These are phyloP conservation scores for Grallaria varia DNA, from an alignment of 2,113 vertebrate species.

Conservation along the genomic window DNA sequence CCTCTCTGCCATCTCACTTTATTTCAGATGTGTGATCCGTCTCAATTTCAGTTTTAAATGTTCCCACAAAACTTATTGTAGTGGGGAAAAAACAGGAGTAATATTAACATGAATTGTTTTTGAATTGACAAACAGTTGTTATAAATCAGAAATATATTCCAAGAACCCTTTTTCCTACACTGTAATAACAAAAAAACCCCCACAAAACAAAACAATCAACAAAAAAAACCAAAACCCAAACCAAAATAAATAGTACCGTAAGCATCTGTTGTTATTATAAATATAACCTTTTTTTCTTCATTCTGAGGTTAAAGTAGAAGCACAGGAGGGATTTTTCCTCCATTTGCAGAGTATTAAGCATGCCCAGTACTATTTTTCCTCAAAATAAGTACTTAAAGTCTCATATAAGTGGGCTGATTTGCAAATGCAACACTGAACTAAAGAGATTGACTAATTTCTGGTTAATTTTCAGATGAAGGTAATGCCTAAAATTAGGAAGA, in stretches of 20 bases:
- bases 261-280: not conserved
- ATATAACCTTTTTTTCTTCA: not conserved
- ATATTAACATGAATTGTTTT: not conserved
- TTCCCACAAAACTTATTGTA: not conserved
- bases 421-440: not conserved
- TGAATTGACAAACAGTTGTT: not conserved
- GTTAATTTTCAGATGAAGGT: not conserved
- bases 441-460: not conserved
- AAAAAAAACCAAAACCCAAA: not conserved
- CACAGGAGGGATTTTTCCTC: rapidly evolving
- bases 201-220: not conserved
- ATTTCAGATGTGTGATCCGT: not conserved
- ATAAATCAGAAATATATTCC: not conserved
- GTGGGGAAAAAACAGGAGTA: not conserved
- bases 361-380: not conserved
- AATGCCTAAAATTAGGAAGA: not conserved
- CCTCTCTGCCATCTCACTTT: not conserved
- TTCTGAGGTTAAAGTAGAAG: not conserved
- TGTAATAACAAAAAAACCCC: not conserved
- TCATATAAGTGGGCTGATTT: not conserved
- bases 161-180: not conserved
- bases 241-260: not conserved
- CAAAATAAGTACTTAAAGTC: not conserved
- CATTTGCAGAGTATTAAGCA: not conserved
- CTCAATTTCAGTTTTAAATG: not conserved